Conservation (phyloP, 2,888 invertebrate genomes). For the Mantis religiosa region DNA sequence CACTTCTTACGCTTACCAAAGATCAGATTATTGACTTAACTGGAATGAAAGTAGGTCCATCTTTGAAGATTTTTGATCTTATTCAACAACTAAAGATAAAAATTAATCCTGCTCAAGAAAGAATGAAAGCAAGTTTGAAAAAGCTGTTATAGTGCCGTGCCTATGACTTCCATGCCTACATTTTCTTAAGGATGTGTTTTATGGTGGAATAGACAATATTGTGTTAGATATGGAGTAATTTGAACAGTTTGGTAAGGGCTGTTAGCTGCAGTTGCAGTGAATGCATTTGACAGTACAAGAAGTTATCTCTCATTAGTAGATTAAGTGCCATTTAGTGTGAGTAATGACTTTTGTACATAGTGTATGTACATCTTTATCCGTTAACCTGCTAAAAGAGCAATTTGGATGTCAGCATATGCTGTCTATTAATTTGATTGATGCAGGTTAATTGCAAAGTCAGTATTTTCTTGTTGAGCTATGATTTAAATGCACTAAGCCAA, state of each 20-base stretch:
- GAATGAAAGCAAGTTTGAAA: constrained; percentile 48
- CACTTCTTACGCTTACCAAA: constrained; percentile 75
- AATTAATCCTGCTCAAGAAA: constrained; percentile 69
- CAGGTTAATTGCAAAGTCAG: neutral
- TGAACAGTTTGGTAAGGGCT: neutral
- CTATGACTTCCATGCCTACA: neutral
- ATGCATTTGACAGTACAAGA: neutral
- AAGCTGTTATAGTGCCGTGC: constrained; percentile 25
- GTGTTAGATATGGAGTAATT: neutral
- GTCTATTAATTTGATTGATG: neutral
- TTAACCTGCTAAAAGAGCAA: neutral
- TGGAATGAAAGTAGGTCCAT: constrained; percentile 92
- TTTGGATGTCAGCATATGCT: neutral
- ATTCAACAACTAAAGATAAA: constrained; percentile 87
- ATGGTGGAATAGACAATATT: neutral
- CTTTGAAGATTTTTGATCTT: constrained; percentile 87
- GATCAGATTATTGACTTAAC: constrained; percentile 86
- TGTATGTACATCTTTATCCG: neutral
- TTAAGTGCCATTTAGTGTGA: neutral
- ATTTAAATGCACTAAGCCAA: neutral
- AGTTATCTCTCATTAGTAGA: neutral
- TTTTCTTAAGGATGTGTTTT: neutral
- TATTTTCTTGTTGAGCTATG: neutral
- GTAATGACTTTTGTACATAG: neutral
- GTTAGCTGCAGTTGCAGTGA: neutral